phyloP scores from a whole-genome alignment of 2,888 invertebrate genomes.

The Diplazon laetatorius region DNA sequence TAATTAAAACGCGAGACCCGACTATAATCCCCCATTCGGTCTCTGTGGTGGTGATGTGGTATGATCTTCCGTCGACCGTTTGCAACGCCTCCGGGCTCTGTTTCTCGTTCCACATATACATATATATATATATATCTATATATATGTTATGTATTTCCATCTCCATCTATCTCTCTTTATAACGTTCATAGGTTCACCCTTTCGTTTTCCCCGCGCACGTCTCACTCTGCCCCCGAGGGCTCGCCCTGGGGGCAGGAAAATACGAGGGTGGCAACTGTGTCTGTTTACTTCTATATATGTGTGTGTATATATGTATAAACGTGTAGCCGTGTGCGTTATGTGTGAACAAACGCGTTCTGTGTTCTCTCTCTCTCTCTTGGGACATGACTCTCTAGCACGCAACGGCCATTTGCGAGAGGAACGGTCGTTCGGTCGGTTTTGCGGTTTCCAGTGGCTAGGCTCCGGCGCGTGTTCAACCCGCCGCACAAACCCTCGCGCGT shows the following conservation, averaged over 20 bases:
- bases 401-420: constrained; percentile 52
- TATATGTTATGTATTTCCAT: background rate
- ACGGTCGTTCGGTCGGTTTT: constrained; percentile 48
- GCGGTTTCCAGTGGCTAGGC: constrained; percentile 52
- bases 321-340: constrained; percentile 5
- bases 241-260: constrained; percentile 14
- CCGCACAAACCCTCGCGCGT: constrained; percentile 5
- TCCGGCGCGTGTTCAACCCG: constrained; percentile 26
- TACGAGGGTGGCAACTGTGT: constrained; percentile 11
- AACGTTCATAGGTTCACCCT: background rate
- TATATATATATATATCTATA: no score
- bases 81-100: constrained; percentile 12
- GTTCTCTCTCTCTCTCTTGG: constrained; percentile 28
- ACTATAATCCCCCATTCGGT: constrained; percentile 3
- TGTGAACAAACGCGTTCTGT: constrained; percentile 38
- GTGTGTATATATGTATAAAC: background rate
- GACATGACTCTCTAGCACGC: constrained; percentile 48
- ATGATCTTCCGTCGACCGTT: constrained; percentile 33
- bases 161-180: background rate
- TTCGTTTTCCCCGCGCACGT: background rate
- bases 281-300: background rate
- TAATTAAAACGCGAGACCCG: constrained; percentile 78
- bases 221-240: background rate
- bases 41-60: constrained; percentile 17
- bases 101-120: no score